Base-by-base conservation (phyloP, 2,888 invertebrate genomes). In the Heliconius sara region DNA sequence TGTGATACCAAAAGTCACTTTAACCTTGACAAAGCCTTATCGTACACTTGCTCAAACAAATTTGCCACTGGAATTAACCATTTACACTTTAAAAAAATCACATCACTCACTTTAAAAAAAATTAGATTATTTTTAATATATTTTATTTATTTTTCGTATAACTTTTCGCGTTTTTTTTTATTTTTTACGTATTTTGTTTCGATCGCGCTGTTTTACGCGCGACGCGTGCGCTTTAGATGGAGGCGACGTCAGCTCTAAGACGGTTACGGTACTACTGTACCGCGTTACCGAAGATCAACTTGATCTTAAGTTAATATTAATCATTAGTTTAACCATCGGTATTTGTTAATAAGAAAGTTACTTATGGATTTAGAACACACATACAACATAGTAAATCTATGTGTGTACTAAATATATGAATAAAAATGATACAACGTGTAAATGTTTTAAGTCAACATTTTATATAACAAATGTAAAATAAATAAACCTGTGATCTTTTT, bases 151-250 rank as follows among this genome's bases (percentile, higher is more conserved):
- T 63, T 60, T 63, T 16, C 25, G 6, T 75, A 13, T 7, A 7
- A 66, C 30, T 22, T 47, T 30, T 66, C 27, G 52, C 30, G 60
- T 2, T 84, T 85, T 86, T 86, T 86, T 84, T 83, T 68, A 30
- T 60, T 89, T 86, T 90, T 90, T 89, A 90, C 91, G 90, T 79
- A 3, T 7, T 75, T 75, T 25, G 16, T 89, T 90, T 87, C 84
- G 88, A 88, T 89, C 92, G 92, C 91, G 90, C 88, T 83, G 77
- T 83, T 86, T 87, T 88, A 90, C 93, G 93, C 89, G 93, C 93
- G 93, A 91, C 93, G 93, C 93, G 92, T 91, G 92, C 90, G 83
- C 83, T 85, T 89, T 84, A 91, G 89, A 83, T 83, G 87, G 87
- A 89, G 91, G 89, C 86, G 92, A 91, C 93, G 93, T 74, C 75